phyloP scores from a whole-genome alignment of 30 jellyfish, hydroid and myxozoan species.

The Aurelia aurita complex sp. Pacific region DNA sequence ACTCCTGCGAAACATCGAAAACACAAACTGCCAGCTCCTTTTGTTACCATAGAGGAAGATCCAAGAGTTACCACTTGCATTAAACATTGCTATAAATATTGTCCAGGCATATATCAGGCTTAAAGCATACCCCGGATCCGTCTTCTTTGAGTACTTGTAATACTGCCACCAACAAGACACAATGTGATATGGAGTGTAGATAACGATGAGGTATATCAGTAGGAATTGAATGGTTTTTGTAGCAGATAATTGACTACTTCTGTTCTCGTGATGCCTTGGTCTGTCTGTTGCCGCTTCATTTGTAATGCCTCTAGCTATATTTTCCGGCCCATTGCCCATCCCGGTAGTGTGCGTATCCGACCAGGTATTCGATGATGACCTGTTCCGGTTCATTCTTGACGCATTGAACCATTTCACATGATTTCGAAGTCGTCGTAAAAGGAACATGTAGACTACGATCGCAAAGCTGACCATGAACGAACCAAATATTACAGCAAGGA shows the following conservation, averaged over 20 bases:
- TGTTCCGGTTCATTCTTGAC: too few species aligned
- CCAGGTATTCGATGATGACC: too few species aligned
- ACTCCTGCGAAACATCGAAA: not conserved
- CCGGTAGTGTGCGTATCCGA: too few species aligned
- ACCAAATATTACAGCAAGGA: not conserved
- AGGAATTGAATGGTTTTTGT: not conserved
- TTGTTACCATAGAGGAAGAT: not conserved
- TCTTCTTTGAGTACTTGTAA: not conserved
- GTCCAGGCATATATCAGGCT: not conserved
- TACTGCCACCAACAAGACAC: not conserved
- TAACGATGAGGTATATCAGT: not conserved
- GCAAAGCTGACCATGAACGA: too few species aligned
- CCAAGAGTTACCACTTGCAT: not conserved
- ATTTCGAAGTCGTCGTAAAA: too few species aligned
- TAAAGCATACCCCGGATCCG: not conserved
- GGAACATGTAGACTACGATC: too few species aligned
- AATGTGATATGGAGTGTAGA: constrained; percentile 2
- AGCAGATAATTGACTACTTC: not conserved
- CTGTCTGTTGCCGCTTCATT: not conserved
- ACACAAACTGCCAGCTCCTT: not conserved
- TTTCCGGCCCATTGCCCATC: not conserved
- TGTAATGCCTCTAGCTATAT: not conserved
- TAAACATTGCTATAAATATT: not conserved
- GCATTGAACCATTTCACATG: too few species aligned
- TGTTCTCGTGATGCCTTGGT: not conserved